Conservation (phyloP, 2,113 vertebrate genomes). For the Amblyopsis rosae region DNA sequence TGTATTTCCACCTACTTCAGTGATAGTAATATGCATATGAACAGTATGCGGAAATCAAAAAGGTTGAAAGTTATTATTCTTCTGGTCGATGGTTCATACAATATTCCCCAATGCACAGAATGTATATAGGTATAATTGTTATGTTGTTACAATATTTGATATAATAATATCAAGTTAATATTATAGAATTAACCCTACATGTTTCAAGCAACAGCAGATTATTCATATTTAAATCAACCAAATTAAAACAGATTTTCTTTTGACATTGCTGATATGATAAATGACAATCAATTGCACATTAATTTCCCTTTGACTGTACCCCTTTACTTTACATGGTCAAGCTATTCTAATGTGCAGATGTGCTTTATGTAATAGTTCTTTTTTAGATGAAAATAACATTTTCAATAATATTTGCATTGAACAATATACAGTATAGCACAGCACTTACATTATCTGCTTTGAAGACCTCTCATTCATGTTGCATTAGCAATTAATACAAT, state of each 20-base stretch:
- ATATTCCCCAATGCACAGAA: background rate
- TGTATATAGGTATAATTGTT: background rate
- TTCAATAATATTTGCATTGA: background rate
- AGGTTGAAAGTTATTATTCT: conserved; percentile 20
- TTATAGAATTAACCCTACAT: background rate
- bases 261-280: conserved; percentile 1
- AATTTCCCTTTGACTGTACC: background rate
- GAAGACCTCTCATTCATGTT: background rate
- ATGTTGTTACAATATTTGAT: background rate
- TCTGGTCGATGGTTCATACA: background rate
- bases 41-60: conserved; percentile 16
- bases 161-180: background rate
- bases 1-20: conserved; percentile 7
- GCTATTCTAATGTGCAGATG: background rate
- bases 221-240: background rate
- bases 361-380: background rate
- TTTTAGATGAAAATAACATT: conserved; percentile 3
- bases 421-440: background rate
- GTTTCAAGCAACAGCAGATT: background rate
- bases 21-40: conserved; percentile 12
- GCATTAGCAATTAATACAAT: background rate
- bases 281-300: conserved; percentile 7
- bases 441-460: background rate
- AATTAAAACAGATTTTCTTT: background rate
- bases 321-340: conserved; percentile 1